Evolutionary conservation across 1,140 invertebrate species (phyloP), one percentile per base, ranked within the genome.

Genomic region (Temnothorax longispinosus): DNA sequence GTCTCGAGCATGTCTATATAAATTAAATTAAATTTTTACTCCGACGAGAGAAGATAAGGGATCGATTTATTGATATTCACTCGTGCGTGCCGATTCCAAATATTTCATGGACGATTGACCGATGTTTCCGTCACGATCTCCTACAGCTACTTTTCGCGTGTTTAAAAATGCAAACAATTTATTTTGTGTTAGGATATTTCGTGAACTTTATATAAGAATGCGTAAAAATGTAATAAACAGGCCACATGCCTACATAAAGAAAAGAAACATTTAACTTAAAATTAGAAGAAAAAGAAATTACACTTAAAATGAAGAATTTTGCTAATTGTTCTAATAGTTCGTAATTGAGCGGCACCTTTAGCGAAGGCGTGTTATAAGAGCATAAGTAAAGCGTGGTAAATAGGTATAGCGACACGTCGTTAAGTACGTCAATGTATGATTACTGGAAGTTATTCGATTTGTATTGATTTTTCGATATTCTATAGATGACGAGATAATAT

Each of bases 1-100:
- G 52, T 82, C 54, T 60, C 27, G 60, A 18, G 38, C 35, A 58
- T 74, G 27, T 82, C 52, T 82, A 75, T 27, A 44, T 72, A 60
- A 47, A 74, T 82, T 27, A 27, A 82, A 82, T 58, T 58, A 18
- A 58, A 82, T 74, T 82, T 82, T 82, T 27, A 74, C 35, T 82
- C 11, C 0, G 15, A 54, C 13, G 13, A 52, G 32, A 18, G 5
- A 32, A 60, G 41, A 82, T 74, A 50, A 60, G 18, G 27, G 11
- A 72, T 82, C 67, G 80, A 82, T 82, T 74, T 60, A 74, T 82
- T 27, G 67, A 47, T 54, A 15, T 35, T 35, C 21, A 35, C 18
- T n/a, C 54, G 21, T 58, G 67, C 80, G 54, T 82, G 15, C 32
- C 38, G 50, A 44, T 58, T 60, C 21, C 52, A 72, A 82, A 82